These are phyloP conservation scores for Trichoplusia ni DNA, from an alignment of 1,140 invertebrate genomes.

Conservation along the genomic window DNA sequence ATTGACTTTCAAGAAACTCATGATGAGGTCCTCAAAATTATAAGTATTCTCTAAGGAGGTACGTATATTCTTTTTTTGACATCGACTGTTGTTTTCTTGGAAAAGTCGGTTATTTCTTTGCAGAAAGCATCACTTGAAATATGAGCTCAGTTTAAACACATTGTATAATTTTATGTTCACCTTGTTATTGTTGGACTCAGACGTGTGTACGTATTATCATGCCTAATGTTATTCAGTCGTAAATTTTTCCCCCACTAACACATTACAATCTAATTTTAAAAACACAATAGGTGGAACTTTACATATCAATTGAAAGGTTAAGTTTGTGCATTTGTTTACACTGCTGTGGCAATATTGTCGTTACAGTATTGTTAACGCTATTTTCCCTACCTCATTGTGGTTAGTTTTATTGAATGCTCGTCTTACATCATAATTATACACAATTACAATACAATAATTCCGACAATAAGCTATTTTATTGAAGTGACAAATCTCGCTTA, in stretches of 20 bases:
- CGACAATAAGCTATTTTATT: neutral
- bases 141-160: too few species aligned
- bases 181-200: neutral
- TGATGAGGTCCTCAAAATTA: too few species aligned
- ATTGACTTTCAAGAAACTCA: too few species aligned
- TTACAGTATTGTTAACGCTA: conserved; percentile 28
- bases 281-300: conserved; percentile 9
- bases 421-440: neutral
- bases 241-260: neutral
- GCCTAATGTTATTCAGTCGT: conserved; percentile 8
- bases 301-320: conserved; percentile 32
- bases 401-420: conserved; percentile 7
- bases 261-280: conserved; percentile 4
- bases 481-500: too few species aligned
- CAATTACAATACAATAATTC: neutral
- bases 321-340: conserved; percentile 28
- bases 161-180: too few species aligned
- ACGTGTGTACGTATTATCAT: neutral
- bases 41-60: too few species aligned
- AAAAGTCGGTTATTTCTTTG: too few species aligned
- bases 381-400: conserved; percentile 36
- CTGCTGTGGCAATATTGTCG: conserved; percentile 7
- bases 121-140: too few species aligned
- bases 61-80: too few species aligned
- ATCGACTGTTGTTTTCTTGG: too few species aligned